A percentile compares a stretch with the other conserved stretches of the same genome.
Evolutionary conservation across 2,888 invertebrate species (phyloP).

Genomic region (Lordiphosa fenestrarum): DNA sequence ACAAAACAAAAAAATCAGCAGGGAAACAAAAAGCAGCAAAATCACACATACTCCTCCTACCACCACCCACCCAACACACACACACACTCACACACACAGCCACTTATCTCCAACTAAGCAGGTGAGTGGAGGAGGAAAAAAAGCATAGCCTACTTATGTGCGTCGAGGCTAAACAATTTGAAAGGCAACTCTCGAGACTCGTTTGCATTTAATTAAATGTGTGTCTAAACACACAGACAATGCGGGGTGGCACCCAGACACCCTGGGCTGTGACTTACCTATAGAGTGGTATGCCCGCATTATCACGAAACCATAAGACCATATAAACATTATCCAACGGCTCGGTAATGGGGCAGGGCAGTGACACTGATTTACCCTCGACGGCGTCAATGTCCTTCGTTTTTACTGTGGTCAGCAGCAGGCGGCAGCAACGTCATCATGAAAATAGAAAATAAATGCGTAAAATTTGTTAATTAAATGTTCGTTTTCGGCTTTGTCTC

Average conservation of each 20-base stretch:
- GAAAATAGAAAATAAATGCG: constrained; percentile 74
- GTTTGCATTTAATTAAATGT: constrained; percentile 72
- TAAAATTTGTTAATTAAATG: constrained; percentile 74
- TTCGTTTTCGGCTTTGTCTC: constrained; percentile 30
- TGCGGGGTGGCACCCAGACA: constrained; percentile 30
- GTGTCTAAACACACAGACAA: constrained; percentile 47
- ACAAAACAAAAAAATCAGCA: constrained; percentile 30
- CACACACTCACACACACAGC: constrained; percentile 29
- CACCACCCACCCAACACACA: constrained; percentile 23
- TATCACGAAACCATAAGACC: constrained; percentile 95
- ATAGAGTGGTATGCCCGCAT: constrained; percentile 92
- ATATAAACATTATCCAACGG: constrained; percentile 93
- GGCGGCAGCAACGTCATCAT: constrained; percentile 28
- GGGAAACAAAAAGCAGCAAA: constrained; percentile 39
- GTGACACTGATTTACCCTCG: constrained; percentile 91
- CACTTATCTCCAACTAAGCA: constrained; percentile 6
- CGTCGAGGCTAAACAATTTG: constrained; percentile 47
- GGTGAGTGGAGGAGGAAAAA: constrained; percentile 1
- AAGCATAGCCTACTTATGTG: constrained; percentile 45
- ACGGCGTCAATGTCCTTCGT: constrained; percentile 92
- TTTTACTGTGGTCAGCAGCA: constrained; percentile 82
- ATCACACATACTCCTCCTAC: constrained; percentile 45
- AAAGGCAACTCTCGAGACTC: constrained; percentile 54
- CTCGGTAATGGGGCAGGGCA: constrained; percentile 92
- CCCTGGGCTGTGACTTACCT: constrained; percentile 82